Conservation (phyloP, 2,797 vertebrate species). For the Taenioides sp. region DNA sequence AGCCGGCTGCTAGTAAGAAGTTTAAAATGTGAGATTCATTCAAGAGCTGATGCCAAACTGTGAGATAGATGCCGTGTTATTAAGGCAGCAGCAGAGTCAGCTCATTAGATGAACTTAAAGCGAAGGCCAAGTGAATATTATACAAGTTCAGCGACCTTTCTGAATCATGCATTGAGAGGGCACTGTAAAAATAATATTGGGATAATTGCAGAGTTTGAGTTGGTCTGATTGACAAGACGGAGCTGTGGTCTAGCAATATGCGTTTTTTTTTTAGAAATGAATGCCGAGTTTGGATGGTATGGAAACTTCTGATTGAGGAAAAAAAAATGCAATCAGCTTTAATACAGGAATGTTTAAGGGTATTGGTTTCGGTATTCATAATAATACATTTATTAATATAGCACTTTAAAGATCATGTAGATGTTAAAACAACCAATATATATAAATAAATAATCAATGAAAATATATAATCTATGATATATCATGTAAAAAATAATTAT, state of each 20-base stretch:
- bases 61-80: slow-evolving; percentile 12
- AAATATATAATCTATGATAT: no score
- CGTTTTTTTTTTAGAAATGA: neutral
- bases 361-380: no score
- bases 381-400: no score
- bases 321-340: no score
- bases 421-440: no score
- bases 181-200: slow-evolving; percentile 24
- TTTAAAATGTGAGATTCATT: slow-evolving; percentile 3
- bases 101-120: slow-evolving; percentile 34
- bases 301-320: no score
- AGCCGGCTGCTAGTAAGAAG: slow-evolving; percentile 15
- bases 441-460: no score
- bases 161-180: slow-evolving; percentile 25
- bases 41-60: slow-evolving; percentile 7
- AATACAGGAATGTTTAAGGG: no score
- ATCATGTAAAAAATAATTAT: no score
- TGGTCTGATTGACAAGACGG: slow-evolving; percentile 6
- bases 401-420: no score
- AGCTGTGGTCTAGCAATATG: slow-evolving; percentile 16
- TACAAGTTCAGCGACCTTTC: slow-evolving; percentile 5
- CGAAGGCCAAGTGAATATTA: slow-evolving; percentile 27
- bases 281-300: no score
- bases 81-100: slow-evolving; percentile 8
- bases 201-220: slow-evolving; percentile 15